Percentiles rank a stretch among this genome's conserved stretches.
Conservation (phyloP, 1,140 invertebrate species). For the Drosophila elegans region DNA sequence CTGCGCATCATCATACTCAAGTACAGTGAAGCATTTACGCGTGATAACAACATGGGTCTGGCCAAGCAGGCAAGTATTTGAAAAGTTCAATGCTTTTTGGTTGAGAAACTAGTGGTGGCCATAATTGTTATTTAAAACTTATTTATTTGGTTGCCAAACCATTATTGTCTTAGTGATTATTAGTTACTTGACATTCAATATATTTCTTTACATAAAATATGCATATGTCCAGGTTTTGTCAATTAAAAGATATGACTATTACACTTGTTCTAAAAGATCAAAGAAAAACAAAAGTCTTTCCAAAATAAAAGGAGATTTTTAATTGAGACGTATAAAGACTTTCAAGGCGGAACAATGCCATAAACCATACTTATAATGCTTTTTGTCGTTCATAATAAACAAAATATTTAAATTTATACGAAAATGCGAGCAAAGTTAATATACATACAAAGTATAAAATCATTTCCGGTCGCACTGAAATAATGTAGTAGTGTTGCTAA, state of each 20-base stretch:
- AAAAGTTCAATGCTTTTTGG: not conserved
- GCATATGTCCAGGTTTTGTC: too few relatives aligned
- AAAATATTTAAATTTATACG: slow-evolving; percentile 4
- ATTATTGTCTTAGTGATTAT: too few relatives aligned
- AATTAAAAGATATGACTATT: too few relatives aligned
- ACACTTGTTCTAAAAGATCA: not conserved
- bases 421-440: slow-evolving; percentile 4
- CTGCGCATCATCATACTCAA: slow-evolving; percentile 90
- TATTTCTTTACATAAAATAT: too few relatives aligned
- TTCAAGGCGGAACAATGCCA: not conserved
- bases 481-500: not conserved
- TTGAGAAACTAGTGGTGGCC: not conserved
- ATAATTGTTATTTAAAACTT: not conserved
- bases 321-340: not conserved
- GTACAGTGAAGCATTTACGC: slow-evolving; percentile 92
- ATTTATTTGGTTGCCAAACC: not conserved
- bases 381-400: slow-evolving; percentile 10
- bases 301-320: not conserved
- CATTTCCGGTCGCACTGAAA: not conserved
- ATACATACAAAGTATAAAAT: not conserved
- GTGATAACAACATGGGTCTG: slow-evolving; percentile 93
- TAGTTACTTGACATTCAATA: too few relatives aligned
- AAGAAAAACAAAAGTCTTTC: not conserved
- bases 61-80: slow-evolving; percentile 88
- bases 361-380: not conserved